Conservation (phyloP, 2,888 invertebrate species). For the Rotaria magnacalcarata region DNA sequence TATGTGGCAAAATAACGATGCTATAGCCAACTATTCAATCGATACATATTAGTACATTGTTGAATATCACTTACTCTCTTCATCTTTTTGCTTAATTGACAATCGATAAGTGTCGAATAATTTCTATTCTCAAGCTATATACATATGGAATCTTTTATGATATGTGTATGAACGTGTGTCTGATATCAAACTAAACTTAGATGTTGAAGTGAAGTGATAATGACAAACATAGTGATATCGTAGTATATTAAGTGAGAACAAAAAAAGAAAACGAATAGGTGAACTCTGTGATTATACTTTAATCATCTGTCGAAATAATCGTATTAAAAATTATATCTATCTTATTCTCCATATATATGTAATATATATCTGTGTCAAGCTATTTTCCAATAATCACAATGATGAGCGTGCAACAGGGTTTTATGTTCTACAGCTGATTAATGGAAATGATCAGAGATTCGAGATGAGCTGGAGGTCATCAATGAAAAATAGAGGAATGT, state of each 20-base stretch:
- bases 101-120: neutral
- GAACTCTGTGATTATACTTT: neutral
- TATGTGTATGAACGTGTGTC: neutral
- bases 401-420: neutral
- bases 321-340: neutral
- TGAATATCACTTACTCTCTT: neutral
- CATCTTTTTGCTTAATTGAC: neutral
- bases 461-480: conserved; percentile 22
- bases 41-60: neutral
- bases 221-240: neutral
- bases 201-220: neutral
- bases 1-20: neutral
- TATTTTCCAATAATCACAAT: neutral
- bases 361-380: neutral
- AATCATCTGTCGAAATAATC: neutral
- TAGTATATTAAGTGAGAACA: neutral
- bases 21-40: neutral
- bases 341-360: neutral
- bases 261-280: neutral
- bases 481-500: neutral
- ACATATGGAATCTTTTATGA: neutral
- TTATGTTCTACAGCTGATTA: neutral
- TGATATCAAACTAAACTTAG: neutral
- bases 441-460: conserved; percentile 19
- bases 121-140: neutral